A percentile compares a stretch with the other conserved stretches of the same genome.
phyloP scores from a whole-genome alignment of 1,140 invertebrate genomes.

The Penaeus indicus region DNA sequence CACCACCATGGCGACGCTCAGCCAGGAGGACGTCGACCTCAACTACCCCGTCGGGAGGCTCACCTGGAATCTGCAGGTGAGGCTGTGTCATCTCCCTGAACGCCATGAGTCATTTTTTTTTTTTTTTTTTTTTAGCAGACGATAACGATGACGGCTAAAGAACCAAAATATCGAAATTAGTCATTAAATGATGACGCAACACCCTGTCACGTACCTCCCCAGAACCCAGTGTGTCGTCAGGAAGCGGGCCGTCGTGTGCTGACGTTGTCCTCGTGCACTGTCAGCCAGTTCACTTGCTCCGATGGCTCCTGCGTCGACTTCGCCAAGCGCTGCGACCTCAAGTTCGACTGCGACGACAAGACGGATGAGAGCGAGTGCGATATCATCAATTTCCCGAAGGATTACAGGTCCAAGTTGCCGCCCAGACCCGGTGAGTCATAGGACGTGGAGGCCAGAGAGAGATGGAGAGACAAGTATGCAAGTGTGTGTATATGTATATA shows the following conservation, averaged over 20 bases:
- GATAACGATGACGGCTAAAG: neutral
- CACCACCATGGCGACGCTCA: constrained; percentile 43
- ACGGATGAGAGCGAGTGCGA: constrained; percentile 58
- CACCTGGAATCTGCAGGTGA: constrained; percentile 46
- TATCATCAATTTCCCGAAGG: constrained; percentile 54
- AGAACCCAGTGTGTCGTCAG: constrained; percentile 48
- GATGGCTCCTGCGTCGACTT: constrained; percentile 58
- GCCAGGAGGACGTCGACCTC: neutral
- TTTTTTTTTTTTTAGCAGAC: no score
- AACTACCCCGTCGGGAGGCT: constrained; percentile 57
- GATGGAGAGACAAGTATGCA: no score
- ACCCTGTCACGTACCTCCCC: neutral
- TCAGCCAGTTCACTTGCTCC: constrained; percentile 46
- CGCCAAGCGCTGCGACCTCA: constrained; percentile 55
- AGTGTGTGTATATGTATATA: no score
- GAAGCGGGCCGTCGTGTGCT: constrained; percentile 8
- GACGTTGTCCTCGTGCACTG: constrained; percentile 49
- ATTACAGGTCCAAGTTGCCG: constrained; percentile 59
- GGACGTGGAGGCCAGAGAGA: neutral
- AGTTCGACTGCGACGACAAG: constrained; percentile 62
- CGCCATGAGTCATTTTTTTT: no score
- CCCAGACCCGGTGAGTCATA: constrained; percentile 48
- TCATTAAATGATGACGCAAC: neutral
- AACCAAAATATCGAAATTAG: neutral
- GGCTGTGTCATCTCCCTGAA: neutral